phyloP scores from a whole-genome alignment of 2,113 vertebrate species.

The Strix uralensis region DNA sequence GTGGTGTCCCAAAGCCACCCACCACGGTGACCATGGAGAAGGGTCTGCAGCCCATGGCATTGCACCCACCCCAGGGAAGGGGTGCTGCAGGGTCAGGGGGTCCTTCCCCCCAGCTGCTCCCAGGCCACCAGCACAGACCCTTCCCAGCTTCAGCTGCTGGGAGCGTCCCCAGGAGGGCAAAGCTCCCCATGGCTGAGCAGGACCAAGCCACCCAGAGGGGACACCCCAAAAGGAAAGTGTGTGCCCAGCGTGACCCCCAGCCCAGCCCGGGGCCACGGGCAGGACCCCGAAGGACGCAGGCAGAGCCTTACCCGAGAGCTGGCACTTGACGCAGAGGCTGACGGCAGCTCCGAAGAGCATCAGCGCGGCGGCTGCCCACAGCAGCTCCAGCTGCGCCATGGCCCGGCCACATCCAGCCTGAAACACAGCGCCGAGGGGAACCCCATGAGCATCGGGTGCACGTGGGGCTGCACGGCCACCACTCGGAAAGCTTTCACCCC shows the following conservation, averaged over 20 bases:
- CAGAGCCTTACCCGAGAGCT: conserved; percentile 29
- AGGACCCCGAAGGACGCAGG: fast-evolving
- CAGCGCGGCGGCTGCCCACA: conserved; percentile 18
- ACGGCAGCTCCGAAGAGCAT: conserved; percentile 41
- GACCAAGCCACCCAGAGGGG: fast-evolving
- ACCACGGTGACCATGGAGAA: fast-evolving
- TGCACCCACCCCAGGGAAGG: background rate
- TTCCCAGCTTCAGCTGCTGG: background rate
- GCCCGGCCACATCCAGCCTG: background rate
- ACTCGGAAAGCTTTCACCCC: fast-evolving
- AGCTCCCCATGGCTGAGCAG: background rate
- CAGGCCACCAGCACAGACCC: background rate
- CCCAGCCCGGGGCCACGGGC: fast-evolving
- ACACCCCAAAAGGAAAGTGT: background rate
- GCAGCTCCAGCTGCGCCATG: conserved; percentile 65
- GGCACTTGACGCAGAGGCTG: conserved; percentile 67
- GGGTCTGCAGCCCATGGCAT: fast-evolving
- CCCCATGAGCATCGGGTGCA: fast-evolving
- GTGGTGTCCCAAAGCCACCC: background rate
- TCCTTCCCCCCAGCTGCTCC: too few species aligned
- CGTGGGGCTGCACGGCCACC: fast-evolving
- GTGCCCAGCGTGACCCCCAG: fast-evolving
- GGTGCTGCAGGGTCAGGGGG: fast-evolving
- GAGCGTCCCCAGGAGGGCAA: fast-evolving
- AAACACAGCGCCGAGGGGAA: fast-evolving